Evolutionary conservation across 2,888 invertebrate species (phyloP).

Genomic region (Masnerella sp.): DNA sequence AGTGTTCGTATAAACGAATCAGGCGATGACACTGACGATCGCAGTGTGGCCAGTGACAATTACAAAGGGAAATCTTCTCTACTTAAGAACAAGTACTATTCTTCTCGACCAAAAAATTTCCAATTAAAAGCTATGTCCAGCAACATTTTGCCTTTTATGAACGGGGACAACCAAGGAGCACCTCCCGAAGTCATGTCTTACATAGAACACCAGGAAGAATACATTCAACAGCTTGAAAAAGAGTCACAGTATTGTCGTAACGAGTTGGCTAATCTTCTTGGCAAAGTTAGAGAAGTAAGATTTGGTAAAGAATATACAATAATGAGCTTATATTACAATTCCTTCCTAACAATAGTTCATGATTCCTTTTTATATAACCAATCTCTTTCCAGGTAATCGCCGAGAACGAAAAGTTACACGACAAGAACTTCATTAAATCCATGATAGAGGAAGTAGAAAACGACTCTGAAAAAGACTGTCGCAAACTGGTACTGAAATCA

Average conservation of each 20-base stretch:
- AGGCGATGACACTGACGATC: constrained; percentile 81
- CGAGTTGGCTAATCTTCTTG: constrained; percentile 86
- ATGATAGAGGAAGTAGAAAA: constrained; percentile 79
- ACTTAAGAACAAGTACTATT: constrained; percentile 49
- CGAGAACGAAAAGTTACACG: constrained; percentile 89
- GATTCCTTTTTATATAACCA: neutral
- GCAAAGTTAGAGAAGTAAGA: constrained; percentile 87
- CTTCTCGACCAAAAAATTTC: constrained; percentile 56
- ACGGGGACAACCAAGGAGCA: constrained; percentile 44
- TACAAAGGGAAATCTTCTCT: constrained; percentile 60
- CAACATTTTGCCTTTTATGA: constrained; percentile 23
- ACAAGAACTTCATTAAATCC: constrained; percentile 84
- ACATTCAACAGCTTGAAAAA: constrained; percentile 90
- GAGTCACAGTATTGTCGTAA: constrained; percentile 91
- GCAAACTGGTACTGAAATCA: constrained; percentile 28
- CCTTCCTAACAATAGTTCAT: neutral
- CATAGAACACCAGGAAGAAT: constrained; percentile 91
- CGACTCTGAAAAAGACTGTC: constrained; percentile 61
- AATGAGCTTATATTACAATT: neutral
- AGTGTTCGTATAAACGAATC: constrained; percentile 63
- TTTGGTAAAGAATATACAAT: neutral
- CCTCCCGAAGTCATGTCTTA: constrained; percentile 86
- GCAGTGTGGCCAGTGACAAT: constrained; percentile 77
- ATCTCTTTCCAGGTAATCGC: constrained; percentile 80
- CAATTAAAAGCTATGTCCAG: constrained; percentile 49